Base-by-base conservation (phyloP, 2,888 invertebrate genomes). In the Drosophila setosimentum region DNA sequence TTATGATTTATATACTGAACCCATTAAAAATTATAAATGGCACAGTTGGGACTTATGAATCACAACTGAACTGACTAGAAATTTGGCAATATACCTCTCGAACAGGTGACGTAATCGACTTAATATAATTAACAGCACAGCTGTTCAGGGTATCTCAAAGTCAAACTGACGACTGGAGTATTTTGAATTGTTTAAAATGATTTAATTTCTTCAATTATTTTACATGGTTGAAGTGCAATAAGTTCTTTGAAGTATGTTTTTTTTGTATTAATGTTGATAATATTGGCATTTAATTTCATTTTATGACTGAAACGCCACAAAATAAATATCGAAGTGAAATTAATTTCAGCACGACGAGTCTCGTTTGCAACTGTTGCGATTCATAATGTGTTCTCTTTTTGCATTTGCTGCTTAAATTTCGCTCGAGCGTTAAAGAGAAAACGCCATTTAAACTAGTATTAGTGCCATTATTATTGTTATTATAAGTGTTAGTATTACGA, bases 371-470 rank as follows among this genome's bases (percentile, higher is more conserved):
- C 48, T 64, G 42, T 60, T 61, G 53, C 58, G 42, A 54, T 58
- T 76, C 48, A 58, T 18, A 18, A 11, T 13, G 11, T 42, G 1
- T 18, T 21, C n/a, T 27, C 10, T 8, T 51, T 67, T 72, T 58
- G 66, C 64, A 45, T 64, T 73, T 51, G 7, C 75, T 40, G 40
- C 40, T 40, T 10, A 40, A 40, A 40, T 40, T 40, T 40, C 10
- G 40, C 40, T n/a, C 4, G 16, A 16, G 13, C 29, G n/a, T 30
- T n/a, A 16, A 35, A 16, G n/a, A 33, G 51, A 58, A 70, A 73
- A 67, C 72, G 73, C 13, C 69, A 78, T 60, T 80, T 68, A 68
- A 80, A 73, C 58, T 66, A 78, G 71, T 80, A 80, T 68, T 68
- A 27, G 66, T 71, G 40, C 30, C 54, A 62, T 72, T 27, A 3